These are phyloP conservation scores for Trematocara caparti DNA, from an alignment of 2,797 vertebrate species.

Conservation along the genomic window DNA sequence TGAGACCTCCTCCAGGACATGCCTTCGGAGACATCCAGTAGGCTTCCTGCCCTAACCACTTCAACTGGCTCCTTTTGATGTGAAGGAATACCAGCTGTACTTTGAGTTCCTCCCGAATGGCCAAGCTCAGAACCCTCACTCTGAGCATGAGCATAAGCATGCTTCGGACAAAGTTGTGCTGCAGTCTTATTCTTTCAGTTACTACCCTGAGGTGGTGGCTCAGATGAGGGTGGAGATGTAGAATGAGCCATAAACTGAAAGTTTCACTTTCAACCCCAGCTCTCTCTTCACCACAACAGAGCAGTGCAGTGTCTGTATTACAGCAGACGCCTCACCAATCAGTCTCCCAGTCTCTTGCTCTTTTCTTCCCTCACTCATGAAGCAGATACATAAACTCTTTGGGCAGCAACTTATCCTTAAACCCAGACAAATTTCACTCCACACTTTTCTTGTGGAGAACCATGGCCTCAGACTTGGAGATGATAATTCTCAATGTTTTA, in stretches of 20 bases:
- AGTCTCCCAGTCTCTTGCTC: background rate
- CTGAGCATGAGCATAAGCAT: background rate
- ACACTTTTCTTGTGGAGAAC: background rate
- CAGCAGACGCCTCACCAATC: background rate
- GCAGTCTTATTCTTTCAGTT: background rate
- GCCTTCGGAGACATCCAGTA: background rate
- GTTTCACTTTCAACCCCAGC: background rate
- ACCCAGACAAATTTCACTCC: background rate
- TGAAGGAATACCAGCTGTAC: background rate
- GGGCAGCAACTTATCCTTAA: background rate
- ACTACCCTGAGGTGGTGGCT: background rate
- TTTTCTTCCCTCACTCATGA: background rate
- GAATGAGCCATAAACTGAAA: background rate
- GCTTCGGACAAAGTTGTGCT: rapidly evolving
- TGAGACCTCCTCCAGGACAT: background rate
- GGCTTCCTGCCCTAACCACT: background rate
- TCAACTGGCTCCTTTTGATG: background rate
- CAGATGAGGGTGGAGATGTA: background rate
- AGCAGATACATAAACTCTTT: background rate
- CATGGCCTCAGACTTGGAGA: background rate
- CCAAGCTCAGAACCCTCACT: background rate
- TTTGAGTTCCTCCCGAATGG: background rate
- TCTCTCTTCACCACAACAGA: background rate
- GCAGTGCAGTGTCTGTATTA: rapidly evolving
- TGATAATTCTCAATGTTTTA: background rate